These are phyloP conservation scores for Corynorhinus townsendii DNA, from an alignment of 2,113 vertebrate genomes.

Conservation along the genomic window DNA sequence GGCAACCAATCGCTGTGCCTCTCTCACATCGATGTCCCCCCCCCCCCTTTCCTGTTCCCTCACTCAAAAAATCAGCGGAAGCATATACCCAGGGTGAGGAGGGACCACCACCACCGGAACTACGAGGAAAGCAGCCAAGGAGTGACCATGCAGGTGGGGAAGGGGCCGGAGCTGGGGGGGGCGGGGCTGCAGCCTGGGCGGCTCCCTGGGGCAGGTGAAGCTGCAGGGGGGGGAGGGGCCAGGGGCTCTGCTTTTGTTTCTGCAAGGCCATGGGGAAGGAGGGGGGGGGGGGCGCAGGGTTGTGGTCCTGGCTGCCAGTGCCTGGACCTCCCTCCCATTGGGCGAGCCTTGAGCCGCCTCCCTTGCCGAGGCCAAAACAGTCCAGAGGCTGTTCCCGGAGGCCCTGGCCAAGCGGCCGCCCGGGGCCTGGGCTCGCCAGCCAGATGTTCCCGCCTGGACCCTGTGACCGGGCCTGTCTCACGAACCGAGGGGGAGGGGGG, in stretches of 20 bases:
- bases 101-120: too few species aligned
- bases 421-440: background rate
- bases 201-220: background rate
- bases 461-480: accelerated
- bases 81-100: too few species aligned
- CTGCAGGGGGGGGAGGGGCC: accelerated
- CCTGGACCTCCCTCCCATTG: background rate
- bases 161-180: background rate
- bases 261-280: accelerated
- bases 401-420: background rate
- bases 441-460: background rate
- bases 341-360: background rate
- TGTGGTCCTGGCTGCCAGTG: accelerated
- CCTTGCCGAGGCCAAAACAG: background rate
- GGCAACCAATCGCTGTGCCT: too few species aligned
- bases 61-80: too few species aligned
- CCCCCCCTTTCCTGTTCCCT: too few species aligned
- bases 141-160: background rate
- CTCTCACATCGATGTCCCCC: too few species aligned
- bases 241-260: background rate
- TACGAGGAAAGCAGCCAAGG: too few species aligned
- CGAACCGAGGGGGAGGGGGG: background rate
- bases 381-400: background rate
- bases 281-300: accelerated
- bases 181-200: background rate